phyloP scores from a whole-genome alignment of 1,140 invertebrate species.

The Drosophila littoralis region DNA sequence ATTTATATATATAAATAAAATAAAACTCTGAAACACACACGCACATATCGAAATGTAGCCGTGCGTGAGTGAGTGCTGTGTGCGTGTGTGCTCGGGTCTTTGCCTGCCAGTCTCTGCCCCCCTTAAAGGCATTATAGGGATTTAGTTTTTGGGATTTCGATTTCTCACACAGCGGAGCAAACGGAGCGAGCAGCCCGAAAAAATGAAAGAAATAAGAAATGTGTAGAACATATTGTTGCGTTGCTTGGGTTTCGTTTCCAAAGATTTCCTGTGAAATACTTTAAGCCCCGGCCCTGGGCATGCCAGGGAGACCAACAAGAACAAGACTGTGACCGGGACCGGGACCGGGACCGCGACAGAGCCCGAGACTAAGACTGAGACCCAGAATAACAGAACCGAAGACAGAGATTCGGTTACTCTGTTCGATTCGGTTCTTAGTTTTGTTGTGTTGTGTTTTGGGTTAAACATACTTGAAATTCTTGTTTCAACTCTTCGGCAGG shows the following conservation, averaged over 20 bases:
- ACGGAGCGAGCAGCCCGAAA: constrained; percentile 20
- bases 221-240: constrained; percentile 83
- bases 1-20: constrained; percentile 9
- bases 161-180: constrained; percentile 63
- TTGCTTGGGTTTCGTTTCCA: constrained; percentile 71
- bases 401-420: constrained; percentile 21
- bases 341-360: neutral
- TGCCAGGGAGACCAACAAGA: constrained; percentile 25
- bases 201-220: constrained; percentile 58
- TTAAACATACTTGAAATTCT: constrained; percentile 83
- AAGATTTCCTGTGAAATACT: constrained; percentile 84
- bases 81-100: constrained; percentile 43
- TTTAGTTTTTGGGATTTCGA: constrained; percentile 83
- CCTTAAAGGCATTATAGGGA: constrained; percentile 80
- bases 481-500: constrained; percentile 66
- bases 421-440: constrained; percentile 30
- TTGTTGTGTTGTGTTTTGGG: constrained; percentile 62
- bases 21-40: constrained; percentile 64
- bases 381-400: constrained; percentile 21
- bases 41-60: constrained; percentile 67
- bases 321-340: constrained; percentile 16
- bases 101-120: constrained; percentile 29
- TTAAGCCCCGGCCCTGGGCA: constrained; percentile 64
- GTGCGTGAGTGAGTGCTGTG: constrained; percentile 37
- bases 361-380: constrained; percentile 10